A percentile compares a stretch with the other conserved stretches of the same genome.
Conservation (phyloP, 2,797 vertebrate species). For the Sorex maritimensis region DNA sequence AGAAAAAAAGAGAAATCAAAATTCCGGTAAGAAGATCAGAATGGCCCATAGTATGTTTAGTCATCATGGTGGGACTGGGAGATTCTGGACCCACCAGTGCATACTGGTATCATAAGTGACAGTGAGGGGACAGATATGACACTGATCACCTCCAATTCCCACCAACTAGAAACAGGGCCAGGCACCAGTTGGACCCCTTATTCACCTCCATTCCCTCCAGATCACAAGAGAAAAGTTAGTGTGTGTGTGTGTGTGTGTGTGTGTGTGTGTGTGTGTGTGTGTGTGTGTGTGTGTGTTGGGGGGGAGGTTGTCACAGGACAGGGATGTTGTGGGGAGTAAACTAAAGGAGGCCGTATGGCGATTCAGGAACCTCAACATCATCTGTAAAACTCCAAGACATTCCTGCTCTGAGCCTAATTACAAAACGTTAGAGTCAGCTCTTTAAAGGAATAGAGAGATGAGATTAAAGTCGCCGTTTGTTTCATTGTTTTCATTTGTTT, state of each 20-base stretch:
- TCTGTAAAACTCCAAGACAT: slow-evolving; percentile 43
- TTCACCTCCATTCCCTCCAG: no score
- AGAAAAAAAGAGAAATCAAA: neutral
- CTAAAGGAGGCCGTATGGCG: neutral
- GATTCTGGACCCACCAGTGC: no score
- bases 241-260: no score
- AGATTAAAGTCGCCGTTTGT: neutral
- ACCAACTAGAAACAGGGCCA: no score
- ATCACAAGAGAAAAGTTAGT: no score
- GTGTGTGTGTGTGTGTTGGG: no score
- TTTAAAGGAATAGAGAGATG: slow-evolving; percentile 40
- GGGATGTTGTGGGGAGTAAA: neutral
- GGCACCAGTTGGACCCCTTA: no score
- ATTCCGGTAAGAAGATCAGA: neutral
- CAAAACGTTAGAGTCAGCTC: neutral
- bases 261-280: no score
- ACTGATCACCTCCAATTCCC: neutral
- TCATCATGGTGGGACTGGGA: no score
- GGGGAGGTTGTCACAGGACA: no score
- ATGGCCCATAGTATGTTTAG: neutral
- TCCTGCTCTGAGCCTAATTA: slow-evolving; percentile 1
- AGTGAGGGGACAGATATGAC: no score
- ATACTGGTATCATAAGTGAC: no score
- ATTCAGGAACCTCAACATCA: slow-evolving; percentile 38
- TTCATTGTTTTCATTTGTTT: neutral